These are phyloP conservation scores for Bombus confusus DNA, from an alignment of 1,140 invertebrate genomes.

Conservation along the genomic window DNA sequence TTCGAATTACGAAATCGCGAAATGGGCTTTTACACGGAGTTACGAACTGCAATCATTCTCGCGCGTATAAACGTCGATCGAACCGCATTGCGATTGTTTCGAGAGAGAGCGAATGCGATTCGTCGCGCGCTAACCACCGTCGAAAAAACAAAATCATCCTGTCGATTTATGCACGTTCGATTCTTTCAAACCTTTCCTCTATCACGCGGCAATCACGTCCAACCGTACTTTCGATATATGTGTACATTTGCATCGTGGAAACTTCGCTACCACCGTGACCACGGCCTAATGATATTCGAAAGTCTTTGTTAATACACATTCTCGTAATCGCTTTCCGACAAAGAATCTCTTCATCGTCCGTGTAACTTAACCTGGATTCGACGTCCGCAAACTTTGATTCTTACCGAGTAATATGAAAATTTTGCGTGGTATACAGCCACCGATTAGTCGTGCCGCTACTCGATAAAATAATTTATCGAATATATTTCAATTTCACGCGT, in stretches of 20 bases:
- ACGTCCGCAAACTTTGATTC: slow-evolving; percentile 50
- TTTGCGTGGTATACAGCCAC: slow-evolving; percentile 69
- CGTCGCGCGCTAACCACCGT: slow-evolving; percentile 35
- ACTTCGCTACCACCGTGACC: too few species aligned
- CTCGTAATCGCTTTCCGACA: too few species aligned
- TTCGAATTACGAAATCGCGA: slow-evolving; percentile 71
- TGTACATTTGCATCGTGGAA: too few species aligned
- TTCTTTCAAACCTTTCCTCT: neutral
- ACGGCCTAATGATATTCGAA: too few species aligned
- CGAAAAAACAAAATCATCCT: slow-evolving; percentile 39
- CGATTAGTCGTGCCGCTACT: slow-evolving; percentile 78
- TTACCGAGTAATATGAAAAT: slow-evolving; percentile 50
- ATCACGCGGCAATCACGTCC: too few species aligned
- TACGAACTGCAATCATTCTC: slow-evolving; percentile 69
- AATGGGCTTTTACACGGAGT: slow-evolving; percentile 71
- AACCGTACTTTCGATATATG: too few species aligned
- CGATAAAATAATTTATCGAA: slow-evolving; percentile 82
- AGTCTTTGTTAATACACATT: too few species aligned
- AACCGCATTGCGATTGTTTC: slow-evolving; percentile 63
- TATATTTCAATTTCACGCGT: slow-evolving; percentile 81
- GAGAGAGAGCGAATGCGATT: slow-evolving; percentile 48
- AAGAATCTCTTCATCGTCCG: too few species aligned
- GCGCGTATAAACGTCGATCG: slow-evolving; percentile 67
- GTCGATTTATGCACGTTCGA: slow-evolving; percentile 35
- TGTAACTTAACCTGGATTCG: slow-evolving; percentile 42